Percentiles rank a stretch among this genome's conserved stretches.
Conservation (phyloP, 2,888 invertebrate genomes). For the Eilema depressum region DNA sequence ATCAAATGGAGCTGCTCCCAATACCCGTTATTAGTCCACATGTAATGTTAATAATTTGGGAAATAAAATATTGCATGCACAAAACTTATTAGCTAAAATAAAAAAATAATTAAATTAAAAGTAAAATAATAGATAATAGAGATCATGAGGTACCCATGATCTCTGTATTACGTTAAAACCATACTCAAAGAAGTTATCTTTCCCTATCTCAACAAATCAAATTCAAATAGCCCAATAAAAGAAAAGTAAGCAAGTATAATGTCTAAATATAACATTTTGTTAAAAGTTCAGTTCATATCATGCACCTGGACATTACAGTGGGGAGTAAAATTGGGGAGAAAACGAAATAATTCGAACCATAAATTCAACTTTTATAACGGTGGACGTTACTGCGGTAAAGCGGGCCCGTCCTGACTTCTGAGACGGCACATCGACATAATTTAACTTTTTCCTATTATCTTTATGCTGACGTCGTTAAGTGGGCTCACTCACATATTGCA, state of each 20-base stretch:
- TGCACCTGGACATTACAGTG: slow-evolving; percentile 78
- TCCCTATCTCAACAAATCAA: slow-evolving; percentile 68
- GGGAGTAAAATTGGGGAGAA: slow-evolving; percentile 77
- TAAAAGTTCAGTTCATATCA: slow-evolving; percentile 76
- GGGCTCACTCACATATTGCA: slow-evolving; percentile 76
- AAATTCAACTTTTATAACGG: slow-evolving; percentile 84
- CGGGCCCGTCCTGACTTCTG: slow-evolving; percentile 48
- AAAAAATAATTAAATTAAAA: neutral
- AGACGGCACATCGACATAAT: slow-evolving; percentile 83
- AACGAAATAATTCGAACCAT: slow-evolving; percentile 82
- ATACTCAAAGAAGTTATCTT: slow-evolving; percentile 37
- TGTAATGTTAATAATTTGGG: too few species aligned
- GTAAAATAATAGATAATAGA: too few species aligned
- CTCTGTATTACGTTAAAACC: neutral
- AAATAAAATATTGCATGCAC: neutral
- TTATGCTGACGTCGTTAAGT: slow-evolving; percentile 83
- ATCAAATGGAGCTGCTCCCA: too few species aligned
- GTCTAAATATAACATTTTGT: slow-evolving; percentile 64
- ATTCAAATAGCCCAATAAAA: slow-evolving; percentile 73
- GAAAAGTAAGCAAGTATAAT: slow-evolving; percentile 60
- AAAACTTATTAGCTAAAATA: neutral
- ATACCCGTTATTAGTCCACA: too few species aligned
- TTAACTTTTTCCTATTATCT: slow-evolving; percentile 87
- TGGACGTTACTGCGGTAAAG: slow-evolving; percentile 63
- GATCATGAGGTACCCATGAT: too few species aligned